phyloP scores from a whole-genome alignment of 2,113 vertebrate species.

The Eubucco bourcierii region DNA sequence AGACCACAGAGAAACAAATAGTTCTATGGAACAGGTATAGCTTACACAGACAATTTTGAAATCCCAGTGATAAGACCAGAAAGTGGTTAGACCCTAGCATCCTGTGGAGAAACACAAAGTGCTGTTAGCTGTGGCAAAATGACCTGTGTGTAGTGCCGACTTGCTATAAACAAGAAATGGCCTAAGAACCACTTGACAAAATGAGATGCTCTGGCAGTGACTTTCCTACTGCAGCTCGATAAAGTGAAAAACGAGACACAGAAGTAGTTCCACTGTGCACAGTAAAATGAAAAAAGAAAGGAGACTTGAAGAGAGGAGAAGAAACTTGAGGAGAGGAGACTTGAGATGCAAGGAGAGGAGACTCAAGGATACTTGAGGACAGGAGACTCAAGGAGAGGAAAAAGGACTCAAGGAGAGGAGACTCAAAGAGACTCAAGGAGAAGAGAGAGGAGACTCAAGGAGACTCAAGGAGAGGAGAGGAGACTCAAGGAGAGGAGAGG shows the following conservation, averaged over 20 bases:
- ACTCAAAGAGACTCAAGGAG: too few species aligned
- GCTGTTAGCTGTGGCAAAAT: slow-evolving; percentile 25
- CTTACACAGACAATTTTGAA: slow-evolving; percentile 45
- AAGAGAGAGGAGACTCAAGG: too few species aligned
- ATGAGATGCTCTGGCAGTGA: not conserved
- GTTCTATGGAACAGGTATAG: not conserved
- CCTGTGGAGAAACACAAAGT: slow-evolving; percentile 41
- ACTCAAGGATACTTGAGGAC: too few species aligned
- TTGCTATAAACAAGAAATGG: slow-evolving; percentile 50
- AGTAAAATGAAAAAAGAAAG: not conserved
- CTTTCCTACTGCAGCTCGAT: slow-evolving; percentile 14
- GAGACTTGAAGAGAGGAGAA: too few species aligned
- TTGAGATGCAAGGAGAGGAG: too few species aligned
- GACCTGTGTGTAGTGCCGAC: slow-evolving; percentile 52
- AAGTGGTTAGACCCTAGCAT: slow-evolving; percentile 17
- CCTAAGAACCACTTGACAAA: slow-evolving; percentile 28
- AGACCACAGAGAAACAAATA: not conserved
- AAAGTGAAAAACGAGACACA: slow-evolving; percentile 15
- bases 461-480: too few species aligned
- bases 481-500: too few species aligned
- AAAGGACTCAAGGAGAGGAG: too few species aligned
- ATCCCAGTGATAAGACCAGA: slow-evolving; percentile 11
- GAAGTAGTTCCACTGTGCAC: not conserved
- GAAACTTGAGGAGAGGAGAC: too few species aligned
- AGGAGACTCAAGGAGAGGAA: too few species aligned